Conservation (phyloP, 2,888 invertebrate genomes). For the Megaustenia siamemsis region DNA sequence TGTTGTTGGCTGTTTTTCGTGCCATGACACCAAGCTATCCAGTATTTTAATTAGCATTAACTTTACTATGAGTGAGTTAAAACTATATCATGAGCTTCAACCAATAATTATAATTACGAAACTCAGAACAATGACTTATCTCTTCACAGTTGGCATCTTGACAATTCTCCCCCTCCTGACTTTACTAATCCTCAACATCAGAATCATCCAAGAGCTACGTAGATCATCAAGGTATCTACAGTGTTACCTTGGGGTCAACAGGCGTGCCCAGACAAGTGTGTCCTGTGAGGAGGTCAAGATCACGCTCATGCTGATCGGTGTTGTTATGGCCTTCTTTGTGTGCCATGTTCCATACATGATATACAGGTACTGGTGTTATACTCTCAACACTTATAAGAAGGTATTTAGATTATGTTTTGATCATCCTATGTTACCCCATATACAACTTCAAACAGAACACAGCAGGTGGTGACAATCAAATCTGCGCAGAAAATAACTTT, state of each 20-base stretch:
- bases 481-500: too few relatives aligned
- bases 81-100: too few relatives aligned
- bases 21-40: too few relatives aligned
- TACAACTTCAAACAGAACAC: too few relatives aligned
- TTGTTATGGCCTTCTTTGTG: constrained; percentile 76
- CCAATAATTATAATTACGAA: too few relatives aligned
- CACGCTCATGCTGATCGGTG: constrained; percentile 76
- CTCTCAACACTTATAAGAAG: too few relatives aligned
- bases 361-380: constrained; percentile 56
- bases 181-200: constrained; percentile 73
- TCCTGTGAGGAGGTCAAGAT: constrained; percentile 76
- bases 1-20: too few relatives aligned
- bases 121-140: neutral
- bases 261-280: constrained; percentile 65
- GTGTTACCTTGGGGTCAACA: constrained; percentile 57
- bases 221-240: constrained; percentile 75
- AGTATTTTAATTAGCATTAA: too few relatives aligned
- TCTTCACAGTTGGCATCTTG: constrained; percentile 41
- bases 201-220: constrained; percentile 76
- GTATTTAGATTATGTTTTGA: too few relatives aligned
- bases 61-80: too few relatives aligned
- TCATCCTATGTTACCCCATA: too few relatives aligned
- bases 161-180: constrained; percentile 69
- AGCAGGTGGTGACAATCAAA: too few relatives aligned
- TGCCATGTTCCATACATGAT: constrained; percentile 76